A percentile compares a stretch with the other conserved stretches of the same genome.
These are phyloP conservation scores for Vimba vimba DNA, from an alignment of 2,113 vertebrate genomes.

Conservation along the genomic window DNA sequence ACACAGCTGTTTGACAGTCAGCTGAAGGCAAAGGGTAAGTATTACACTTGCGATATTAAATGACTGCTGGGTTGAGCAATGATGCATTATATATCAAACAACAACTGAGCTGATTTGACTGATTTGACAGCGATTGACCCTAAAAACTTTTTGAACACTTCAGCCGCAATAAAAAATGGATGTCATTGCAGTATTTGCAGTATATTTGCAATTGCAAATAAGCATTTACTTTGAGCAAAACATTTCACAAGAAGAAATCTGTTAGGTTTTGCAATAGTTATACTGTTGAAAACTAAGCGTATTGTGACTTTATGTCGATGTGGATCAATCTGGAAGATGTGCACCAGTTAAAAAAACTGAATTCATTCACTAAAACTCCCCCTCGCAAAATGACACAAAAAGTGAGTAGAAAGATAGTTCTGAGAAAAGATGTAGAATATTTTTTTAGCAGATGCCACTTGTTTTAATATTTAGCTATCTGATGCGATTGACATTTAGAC, in stretches of 20 bases:
- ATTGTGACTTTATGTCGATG: background rate
- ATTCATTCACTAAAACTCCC: background rate
- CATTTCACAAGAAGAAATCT: background rate
- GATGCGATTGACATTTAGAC: background rate
- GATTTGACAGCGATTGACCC: background rate
- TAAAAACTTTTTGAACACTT: background rate
- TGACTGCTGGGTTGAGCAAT: background rate
- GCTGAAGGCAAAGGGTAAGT: constrained; percentile 17
- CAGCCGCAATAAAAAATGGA: background rate
- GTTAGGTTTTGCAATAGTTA: background rate
- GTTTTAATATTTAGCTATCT: background rate
- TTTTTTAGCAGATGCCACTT: background rate
- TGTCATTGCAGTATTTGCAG: background rate
- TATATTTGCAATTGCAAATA: background rate
- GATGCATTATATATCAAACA: background rate
- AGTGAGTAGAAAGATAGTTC: background rate
- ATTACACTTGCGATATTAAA: background rate
- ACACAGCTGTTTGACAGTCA: constrained; percentile 19
- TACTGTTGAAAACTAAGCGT: background rate
- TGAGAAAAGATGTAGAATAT: background rate
- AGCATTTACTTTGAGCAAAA: background rate
- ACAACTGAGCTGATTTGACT: background rate
- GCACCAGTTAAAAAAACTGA: background rate
- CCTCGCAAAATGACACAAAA: background rate
- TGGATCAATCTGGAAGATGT: background rate